phyloP scores from a whole-genome alignment of 2,888 invertebrate species.

The Platycheirus rosarum region DNA sequence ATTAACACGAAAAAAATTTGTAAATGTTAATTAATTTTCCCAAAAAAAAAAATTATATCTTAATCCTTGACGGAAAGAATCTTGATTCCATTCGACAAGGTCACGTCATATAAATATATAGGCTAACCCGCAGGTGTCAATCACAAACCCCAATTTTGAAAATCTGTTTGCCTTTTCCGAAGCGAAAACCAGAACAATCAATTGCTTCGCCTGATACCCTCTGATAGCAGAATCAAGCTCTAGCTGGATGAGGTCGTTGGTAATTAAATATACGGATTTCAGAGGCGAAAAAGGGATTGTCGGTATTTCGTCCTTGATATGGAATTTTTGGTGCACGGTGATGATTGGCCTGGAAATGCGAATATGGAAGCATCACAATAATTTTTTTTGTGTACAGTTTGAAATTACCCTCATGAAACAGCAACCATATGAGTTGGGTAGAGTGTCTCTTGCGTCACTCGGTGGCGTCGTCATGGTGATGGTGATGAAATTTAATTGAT shows the following conservation, averaged over 20 bases:
- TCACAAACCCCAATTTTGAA: slow-evolving; percentile 34
- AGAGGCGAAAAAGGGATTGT: not conserved
- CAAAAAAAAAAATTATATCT: slow-evolving; percentile 8
- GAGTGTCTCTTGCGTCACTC: no score
- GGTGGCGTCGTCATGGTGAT: no score
- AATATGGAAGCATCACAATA: no score
- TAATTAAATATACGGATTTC: not conserved
- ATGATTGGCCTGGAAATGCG: no score
- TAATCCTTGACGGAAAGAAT: not conserved
- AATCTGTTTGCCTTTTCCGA: slow-evolving; percentile 6
- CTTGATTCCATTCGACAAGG: slow-evolving; percentile 11
- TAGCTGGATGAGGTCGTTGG: not conserved
- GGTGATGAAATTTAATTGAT: no score
- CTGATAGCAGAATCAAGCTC: not conserved
- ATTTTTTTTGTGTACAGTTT: no score
- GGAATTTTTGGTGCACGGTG: not conserved
- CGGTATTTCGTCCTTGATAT: not conserved
- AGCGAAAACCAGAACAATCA: slow-evolving; percentile 1
- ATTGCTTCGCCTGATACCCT: not conserved
- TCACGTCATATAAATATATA: slow-evolving; percentile 21
- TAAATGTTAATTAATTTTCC: slow-evolving; percentile 35
- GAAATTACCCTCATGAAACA: no score
- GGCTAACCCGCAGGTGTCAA: slow-evolving; percentile 12
- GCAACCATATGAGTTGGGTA: no score
- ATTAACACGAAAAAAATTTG: no score